phyloP scores from a whole-genome alignment of 1,140 invertebrate genomes.

The Cydia strobilella region DNA sequence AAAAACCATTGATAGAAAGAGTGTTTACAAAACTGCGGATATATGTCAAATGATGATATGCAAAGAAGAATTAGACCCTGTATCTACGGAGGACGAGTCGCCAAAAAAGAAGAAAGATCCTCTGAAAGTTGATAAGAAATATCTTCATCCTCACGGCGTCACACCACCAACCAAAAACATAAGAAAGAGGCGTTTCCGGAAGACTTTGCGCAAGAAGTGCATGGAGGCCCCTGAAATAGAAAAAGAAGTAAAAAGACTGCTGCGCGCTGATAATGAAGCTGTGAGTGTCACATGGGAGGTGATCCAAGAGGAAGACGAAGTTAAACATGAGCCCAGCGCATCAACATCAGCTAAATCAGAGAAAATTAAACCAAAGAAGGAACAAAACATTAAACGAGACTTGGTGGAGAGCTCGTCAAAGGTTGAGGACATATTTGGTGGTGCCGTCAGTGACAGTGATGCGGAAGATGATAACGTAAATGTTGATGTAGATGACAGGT shows the following conservation, averaged over 20 bases:
- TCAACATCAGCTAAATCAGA: constrained; percentile 59
- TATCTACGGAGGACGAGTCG: constrained; percentile 89
- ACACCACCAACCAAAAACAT: constrained; percentile 98
- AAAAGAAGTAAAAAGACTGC: constrained; percentile 95
- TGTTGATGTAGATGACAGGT: constrained; percentile 89
- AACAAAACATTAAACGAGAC: constrained; percentile 52
- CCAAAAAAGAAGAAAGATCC: constrained; percentile 94
- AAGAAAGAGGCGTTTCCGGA: constrained; percentile 94
- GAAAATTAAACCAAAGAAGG: constrained; percentile 63
- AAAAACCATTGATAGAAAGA: constrained; percentile 98
- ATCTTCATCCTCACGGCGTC: constrained; percentile 95
- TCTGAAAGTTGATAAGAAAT: constrained; percentile 96
- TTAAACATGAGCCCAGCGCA: constrained; percentile 78
- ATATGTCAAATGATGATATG: constrained; percentile 96
- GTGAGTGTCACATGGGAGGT: constrained; percentile 95
- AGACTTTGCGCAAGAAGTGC: constrained; percentile 98
- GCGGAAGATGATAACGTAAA: constrained; percentile 87
- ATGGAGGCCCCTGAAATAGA: constrained; percentile 98
- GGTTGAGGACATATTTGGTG: constrained; percentile 91
- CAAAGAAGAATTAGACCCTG: constrained; percentile 91
- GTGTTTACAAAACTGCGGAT: constrained; percentile 98
- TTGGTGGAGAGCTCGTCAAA: constrained; percentile 59
- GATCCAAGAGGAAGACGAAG: constrained; percentile 94
- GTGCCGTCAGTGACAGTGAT: constrained; percentile 91
- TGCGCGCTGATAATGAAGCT: constrained; percentile 95